A percentile compares a stretch with the other conserved stretches of the same genome.
Evolutionary conservation across 2,113 vertebrate genomes (phyloP).

Genomic region (Chlorocebus sabaeus): DNA sequence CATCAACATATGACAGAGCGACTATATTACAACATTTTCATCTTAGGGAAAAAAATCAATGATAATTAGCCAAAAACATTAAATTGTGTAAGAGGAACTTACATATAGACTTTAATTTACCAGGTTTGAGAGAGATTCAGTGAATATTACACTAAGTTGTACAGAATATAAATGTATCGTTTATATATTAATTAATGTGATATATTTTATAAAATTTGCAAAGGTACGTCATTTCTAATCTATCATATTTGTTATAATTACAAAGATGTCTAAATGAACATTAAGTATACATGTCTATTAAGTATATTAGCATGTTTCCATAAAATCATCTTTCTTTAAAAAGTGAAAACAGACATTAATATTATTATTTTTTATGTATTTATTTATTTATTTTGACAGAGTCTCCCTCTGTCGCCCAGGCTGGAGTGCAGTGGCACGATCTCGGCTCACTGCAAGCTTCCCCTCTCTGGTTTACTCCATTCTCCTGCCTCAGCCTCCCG

Average conservation of each 20-base stretch:
- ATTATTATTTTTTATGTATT: neutral
- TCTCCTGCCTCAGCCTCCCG: too few species aligned
- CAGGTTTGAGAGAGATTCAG: neutral
- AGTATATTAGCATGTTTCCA: neutral
- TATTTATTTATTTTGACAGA: too few species aligned
- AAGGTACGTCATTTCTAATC: neutral
- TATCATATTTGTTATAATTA: neutral
- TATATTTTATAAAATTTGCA: neutral
- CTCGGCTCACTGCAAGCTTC: too few species aligned
- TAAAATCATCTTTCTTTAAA: neutral
- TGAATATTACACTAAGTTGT: neutral
- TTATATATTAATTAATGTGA: neutral
- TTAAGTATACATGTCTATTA: neutral
- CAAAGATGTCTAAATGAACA: neutral
- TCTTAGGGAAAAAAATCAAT: constrained; percentile 9
- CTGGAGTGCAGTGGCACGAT: too few species aligned
- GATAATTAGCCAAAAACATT: neutral
- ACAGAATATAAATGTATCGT: neutral
- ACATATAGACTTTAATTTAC: neutral
- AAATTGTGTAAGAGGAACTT: neutral
- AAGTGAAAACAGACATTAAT: neutral
- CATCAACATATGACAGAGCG: neutral
- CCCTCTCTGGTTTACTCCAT: too few species aligned
- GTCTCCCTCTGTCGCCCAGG: too few species aligned
- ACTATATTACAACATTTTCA: neutral